Conservation (phyloP, 2,888 invertebrate species). For the Eulithis testata region DNA sequence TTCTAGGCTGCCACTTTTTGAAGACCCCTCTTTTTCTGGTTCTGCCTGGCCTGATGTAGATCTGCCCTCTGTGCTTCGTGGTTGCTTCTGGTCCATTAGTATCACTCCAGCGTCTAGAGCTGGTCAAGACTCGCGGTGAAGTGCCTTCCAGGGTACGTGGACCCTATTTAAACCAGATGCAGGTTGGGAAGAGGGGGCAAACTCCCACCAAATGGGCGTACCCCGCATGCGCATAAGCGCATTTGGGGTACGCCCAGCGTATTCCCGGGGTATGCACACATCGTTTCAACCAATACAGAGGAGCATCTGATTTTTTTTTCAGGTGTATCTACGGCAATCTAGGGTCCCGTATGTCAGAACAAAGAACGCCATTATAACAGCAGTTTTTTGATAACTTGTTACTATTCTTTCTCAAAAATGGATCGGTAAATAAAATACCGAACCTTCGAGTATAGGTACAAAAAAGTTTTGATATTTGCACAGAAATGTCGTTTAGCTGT, state of each 20-base stretch:
- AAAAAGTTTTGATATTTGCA: too few species aligned
- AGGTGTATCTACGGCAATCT: not conserved
- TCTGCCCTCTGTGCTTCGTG: not conserved
- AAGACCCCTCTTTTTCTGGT: not conserved
- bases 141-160: not conserved
- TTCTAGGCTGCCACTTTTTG: too few species aligned
- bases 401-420: too few species aligned
- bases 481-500: too few species aligned
- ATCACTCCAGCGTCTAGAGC: not conserved
- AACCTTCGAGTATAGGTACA: too few species aligned
- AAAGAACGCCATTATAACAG: not conserved
- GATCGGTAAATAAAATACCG: too few species aligned
- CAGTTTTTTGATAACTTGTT: too few species aligned
- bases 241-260: not conserved
- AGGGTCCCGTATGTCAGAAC: not conserved
- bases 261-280: too few species aligned
- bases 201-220: not conserved
- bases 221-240: not conserved
- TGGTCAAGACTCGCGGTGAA: constrained; percentile 1
- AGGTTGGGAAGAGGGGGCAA: not conserved
- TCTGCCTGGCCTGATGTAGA: not conserved
- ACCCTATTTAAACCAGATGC: not conserved
- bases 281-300: not conserved
- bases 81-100: not conserved
- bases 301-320: not conserved